These are phyloP conservation scores for Ectemnius continuus DNA, from an alignment of 2,888 invertebrate genomes.

Conservation along the genomic window DNA sequence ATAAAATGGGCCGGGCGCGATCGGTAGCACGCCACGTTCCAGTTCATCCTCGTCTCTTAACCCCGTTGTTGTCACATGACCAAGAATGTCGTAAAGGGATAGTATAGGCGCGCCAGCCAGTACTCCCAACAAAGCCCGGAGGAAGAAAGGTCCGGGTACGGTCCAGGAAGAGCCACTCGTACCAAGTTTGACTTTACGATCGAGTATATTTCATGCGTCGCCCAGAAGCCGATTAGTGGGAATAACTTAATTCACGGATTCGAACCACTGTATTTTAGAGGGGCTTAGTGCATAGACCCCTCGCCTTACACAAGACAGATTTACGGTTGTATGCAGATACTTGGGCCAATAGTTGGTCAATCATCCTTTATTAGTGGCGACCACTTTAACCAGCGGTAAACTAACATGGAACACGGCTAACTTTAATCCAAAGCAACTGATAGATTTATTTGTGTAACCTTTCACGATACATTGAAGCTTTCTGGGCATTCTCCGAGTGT, in stretches of 20 bases:
- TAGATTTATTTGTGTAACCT: conserved; percentile 5
- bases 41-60: conserved; percentile 56
- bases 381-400: conserved; percentile 40
- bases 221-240: conserved; percentile 61
- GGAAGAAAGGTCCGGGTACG: conserved; percentile 13
- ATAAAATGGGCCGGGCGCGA: conserved; percentile 37
- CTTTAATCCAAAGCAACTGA: background rate
- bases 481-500: too few species aligned
- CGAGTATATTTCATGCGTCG: conserved; percentile 55
- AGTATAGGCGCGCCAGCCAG: conserved; percentile 19
- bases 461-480: too few species aligned
- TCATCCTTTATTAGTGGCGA: conserved; percentile 52
- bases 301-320: conserved; percentile 47
- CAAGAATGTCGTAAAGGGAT: conserved; percentile 50
- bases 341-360: conserved; percentile 39
- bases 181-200: conserved; percentile 59
- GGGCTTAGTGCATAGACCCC: conserved; percentile 31
- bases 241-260: conserved; percentile 63
- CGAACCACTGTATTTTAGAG: conserved; percentile 37
- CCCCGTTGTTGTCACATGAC: conserved; percentile 55
- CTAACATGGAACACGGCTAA: conserved; percentile 34
- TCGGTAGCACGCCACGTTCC: conserved; percentile 38
- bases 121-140: conserved; percentile 8
- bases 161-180: conserved; percentile 39
- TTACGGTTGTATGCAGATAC: conserved; percentile 38